phyloP scores from a whole-genome alignment of 2,797 vertebrate genomes.

The Acestrorhynchus altus region DNA sequence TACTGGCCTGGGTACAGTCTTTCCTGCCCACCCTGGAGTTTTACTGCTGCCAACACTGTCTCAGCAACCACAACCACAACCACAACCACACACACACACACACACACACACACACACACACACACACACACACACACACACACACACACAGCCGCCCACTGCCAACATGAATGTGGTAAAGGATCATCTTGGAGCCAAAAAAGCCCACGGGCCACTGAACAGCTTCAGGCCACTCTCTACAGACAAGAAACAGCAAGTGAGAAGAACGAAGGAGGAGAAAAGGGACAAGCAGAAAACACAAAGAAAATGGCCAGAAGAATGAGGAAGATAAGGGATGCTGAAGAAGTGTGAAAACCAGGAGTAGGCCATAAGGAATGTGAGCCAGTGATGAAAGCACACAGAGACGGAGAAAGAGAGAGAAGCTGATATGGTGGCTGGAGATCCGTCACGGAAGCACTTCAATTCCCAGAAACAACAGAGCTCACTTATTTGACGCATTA shows the following conservation, averaged over 20 bases:
- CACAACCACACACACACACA: slow-evolving; percentile 17
- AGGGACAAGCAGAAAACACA: not conserved
- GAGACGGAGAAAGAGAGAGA: not conserved
- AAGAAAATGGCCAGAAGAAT: not conserved
- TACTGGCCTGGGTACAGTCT: slow-evolving; percentile 11
- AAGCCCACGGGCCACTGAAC: not conserved
- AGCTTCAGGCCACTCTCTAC: not conserved
- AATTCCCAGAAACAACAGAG: slow-evolving; percentile 43
- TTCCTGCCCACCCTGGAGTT: slow-evolving; percentile 12
- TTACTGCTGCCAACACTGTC: slow-evolving; percentile 24
- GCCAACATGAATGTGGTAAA: slow-evolving; percentile 17
- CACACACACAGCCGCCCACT: slow-evolving; percentile 15
- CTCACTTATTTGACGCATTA: slow-evolving; percentile 45
- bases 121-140: slow-evolving; percentile 27
- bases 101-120: slow-evolving; percentile 26
- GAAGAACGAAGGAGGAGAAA: not conserved
- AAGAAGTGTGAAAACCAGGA: not conserved
- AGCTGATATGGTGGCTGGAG: slow-evolving; percentile 14
- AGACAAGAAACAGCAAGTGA: not conserved
- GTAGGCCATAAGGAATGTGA: not conserved
- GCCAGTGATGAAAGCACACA: not conserved
- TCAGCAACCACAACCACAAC: slow-evolving; percentile 15
- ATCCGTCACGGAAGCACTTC: slow-evolving; percentile 2
- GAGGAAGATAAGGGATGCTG: not conserved
- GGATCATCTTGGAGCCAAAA: not conserved